These are phyloP conservation scores for Tetraodon nigroviridis DNA, from an alignment of 2,113 vertebrate species.

Conservation along the genomic window DNA sequence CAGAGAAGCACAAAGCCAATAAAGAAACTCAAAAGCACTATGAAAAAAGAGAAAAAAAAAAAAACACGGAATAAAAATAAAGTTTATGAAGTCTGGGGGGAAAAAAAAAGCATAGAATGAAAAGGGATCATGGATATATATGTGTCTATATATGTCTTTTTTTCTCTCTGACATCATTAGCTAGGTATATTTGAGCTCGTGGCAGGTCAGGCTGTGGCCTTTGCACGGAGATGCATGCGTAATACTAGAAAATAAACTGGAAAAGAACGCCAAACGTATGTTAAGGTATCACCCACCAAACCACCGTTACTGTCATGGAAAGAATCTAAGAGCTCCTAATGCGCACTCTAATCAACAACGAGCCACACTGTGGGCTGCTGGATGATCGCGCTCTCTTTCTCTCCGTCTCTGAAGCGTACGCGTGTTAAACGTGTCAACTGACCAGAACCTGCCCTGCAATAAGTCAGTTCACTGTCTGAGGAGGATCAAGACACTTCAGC, in stretches of 20 bases:
- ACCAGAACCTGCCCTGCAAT: constrained; percentile 14
- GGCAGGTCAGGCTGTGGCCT: constrained; percentile 16
- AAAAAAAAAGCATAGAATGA: constrained; percentile 1
- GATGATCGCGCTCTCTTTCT: constrained; percentile 24
- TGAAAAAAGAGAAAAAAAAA: constrained; percentile 16
- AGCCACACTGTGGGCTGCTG: constrained; percentile 18
- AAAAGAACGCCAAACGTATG: constrained; percentile 18
- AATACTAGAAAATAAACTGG: constrained; percentile 26
- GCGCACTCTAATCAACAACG: constrained; percentile 27
- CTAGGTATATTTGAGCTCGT: constrained; percentile 28
- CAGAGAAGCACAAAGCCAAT: constrained; percentile 11
- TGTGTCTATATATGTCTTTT: constrained; percentile 4
- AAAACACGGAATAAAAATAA: no score
- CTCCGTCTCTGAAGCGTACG: neutral
- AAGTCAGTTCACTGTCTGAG: constrained; percentile 18
- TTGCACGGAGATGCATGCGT: constrained; percentile 12
- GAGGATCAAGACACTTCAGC: neutral
- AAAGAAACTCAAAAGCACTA: constrained; percentile 6
- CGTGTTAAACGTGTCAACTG: no score
- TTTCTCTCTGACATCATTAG: constrained; percentile 29
- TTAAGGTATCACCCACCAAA: constrained; percentile 28
- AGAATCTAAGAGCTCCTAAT: constrained; percentile 14
- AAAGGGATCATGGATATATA: constrained; percentile 10
- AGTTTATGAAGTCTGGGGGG: constrained; percentile 39
- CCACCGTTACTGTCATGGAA: constrained; percentile 22